Evolutionary conservation across 2,797 vertebrate genomes (phyloP).

Genomic region (Enteromius treurensis): DNA sequence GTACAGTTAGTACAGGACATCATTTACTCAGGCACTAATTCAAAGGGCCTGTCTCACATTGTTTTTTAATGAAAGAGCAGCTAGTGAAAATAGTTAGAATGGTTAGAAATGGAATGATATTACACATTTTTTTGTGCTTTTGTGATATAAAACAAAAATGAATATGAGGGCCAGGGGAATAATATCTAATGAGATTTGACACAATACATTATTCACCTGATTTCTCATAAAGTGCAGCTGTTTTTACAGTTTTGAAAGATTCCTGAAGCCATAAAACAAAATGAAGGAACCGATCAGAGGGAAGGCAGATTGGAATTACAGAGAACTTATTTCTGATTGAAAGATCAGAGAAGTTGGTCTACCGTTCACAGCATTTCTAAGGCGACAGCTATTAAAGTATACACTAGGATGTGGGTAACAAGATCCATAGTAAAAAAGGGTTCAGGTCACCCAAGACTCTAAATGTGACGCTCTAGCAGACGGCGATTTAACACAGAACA

Average conservation of each 20-base stretch:
- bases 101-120: constrained; percentile 65
- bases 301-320: constrained; percentile 32
- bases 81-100: constrained; percentile 53
- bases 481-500: constrained; percentile 47
- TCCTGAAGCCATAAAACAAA: constrained; percentile 45
- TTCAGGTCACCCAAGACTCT: constrained; percentile 42
- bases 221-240: constrained; percentile 52
- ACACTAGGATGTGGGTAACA: constrained; percentile 47
- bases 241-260: constrained; percentile 60
- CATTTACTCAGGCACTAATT: constrained; percentile 52
- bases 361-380: constrained; percentile 42
- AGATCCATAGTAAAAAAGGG: constrained; percentile 42
- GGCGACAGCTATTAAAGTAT: constrained; percentile 25
- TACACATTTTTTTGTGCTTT: constrained; percentile 50
- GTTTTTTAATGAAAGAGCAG: neutral
- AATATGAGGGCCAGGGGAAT: constrained; percentile 52
- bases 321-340: constrained; percentile 24
- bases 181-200: constrained; percentile 57
- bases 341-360: constrained; percentile 9
- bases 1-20: neutral
- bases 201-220: constrained; percentile 54
- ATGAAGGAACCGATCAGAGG: constrained; percentile 39
- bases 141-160: constrained; percentile 2
- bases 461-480: constrained; percentile 51
- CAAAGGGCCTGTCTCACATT: constrained; percentile 13